Evolutionary conservation across 1,140 invertebrate genomes (phyloP), one percentile per base, ranked within the genome.

Genomic region (Dendroctonus valens): DNA sequence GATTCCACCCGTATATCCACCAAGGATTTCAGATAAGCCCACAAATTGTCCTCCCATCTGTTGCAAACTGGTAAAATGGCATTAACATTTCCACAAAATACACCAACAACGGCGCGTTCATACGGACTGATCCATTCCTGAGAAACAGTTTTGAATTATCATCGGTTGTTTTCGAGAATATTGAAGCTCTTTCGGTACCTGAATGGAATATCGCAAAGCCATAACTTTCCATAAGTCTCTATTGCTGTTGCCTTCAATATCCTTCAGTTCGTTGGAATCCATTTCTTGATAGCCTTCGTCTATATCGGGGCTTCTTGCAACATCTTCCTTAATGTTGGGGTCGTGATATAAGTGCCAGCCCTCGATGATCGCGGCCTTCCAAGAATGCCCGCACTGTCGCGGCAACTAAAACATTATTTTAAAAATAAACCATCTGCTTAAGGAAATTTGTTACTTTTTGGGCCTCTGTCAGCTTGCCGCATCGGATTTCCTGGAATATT

Each of bases 191-290:
- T 26, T 26, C 26, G 26, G 76, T 72, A 83, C 73, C 67, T 81
- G 75, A 50, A 74, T 74, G 74, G 89, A 85, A 87, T 76, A 94
- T 81, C 71, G 86, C 81, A 87, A 91, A 89, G 66, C 92, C 89
- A 74, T 89, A 88, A 71, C 85, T 82, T 97, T 97, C 96, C 96
- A 98, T 2, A 97, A 81, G 79, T 95, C 93, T 76, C 95, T 83
- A 63, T 89, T 87, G 0, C 87, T 86, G 81, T 97, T 97, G 0
- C 95, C 96, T 76, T 89, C 84, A 38, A 93, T 83, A 51, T 87
- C 82, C 65, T 74, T 69, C 37, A 73, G 37, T 58, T 69, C 67
- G 44, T 69, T 65, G 7, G 62, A 64, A 48, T 71, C 61, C 65
- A 71, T 70, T 40, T 71, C 72, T 53, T 73, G 73, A 49, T 68